A percentile compares a stretch with the other conserved stretches of the same genome.
Evolutionary conservation across 2,888 invertebrate genomes (phyloP).

Genomic region (Drosophila austrosaltans): DNA sequence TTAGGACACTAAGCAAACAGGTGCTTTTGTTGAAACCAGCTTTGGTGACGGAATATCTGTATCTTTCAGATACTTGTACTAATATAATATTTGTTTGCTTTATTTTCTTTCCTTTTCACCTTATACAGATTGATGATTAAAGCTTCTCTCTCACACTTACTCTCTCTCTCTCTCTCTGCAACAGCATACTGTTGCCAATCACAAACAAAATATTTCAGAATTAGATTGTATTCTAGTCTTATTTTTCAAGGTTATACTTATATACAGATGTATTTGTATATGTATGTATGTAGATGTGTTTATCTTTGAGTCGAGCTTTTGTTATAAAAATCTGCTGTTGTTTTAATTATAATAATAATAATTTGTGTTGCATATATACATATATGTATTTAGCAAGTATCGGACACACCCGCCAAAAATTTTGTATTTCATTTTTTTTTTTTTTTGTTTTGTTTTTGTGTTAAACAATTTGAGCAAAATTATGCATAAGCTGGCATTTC

Average conservation of each 20-base stretch:
- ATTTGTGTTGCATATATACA: constrained; percentile 38
- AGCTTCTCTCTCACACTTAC: neutral
- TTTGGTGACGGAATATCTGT: constrained; percentile 30
- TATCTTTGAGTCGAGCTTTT: constrained; percentile 52
- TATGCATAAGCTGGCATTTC: constrained; percentile 65
- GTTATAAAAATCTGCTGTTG: constrained; percentile 38
- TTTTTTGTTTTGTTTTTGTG: constrained; percentile 20
- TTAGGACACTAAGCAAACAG: constrained; percentile 9
- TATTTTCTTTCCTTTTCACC: constrained; percentile 23
- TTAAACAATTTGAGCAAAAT: constrained; percentile 56
- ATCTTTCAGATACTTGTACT: constrained; percentile 44
- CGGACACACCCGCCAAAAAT: constrained; percentile 53
- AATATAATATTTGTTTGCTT: neutral
- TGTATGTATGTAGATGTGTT: constrained; percentile 19
- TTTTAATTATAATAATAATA: constrained; percentile 60
- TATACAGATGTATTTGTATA: neutral
- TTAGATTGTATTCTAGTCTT: constrained; percentile 52
- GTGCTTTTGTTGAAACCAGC: constrained; percentile 45
- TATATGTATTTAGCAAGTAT: constrained; percentile 45
- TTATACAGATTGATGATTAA: constrained; percentile 9
- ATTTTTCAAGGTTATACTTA: constrained; percentile 54
- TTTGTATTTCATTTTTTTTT: constrained; percentile 19
- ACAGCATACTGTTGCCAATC: constrained; percentile 12
- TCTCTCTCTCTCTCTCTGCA: neutral
- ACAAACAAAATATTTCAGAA: constrained; percentile 40